Evolutionary conservation across 2,797 vertebrate species (phyloP), one percentile per base, ranked within the genome.

Genomic region (Rhynchotus rufescens): DNA sequence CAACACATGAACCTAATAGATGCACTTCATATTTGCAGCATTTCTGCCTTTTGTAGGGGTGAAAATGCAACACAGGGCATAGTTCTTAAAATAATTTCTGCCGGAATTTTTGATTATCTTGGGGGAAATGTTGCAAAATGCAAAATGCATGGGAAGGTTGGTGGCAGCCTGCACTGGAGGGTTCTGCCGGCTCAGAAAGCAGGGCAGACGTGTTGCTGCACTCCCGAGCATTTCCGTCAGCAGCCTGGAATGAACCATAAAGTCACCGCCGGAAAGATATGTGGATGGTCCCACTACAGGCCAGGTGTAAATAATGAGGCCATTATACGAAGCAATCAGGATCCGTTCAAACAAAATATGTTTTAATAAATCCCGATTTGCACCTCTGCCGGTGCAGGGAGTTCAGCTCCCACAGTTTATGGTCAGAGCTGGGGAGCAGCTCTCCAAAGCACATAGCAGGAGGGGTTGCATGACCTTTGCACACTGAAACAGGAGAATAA

Each of bases 301-400:
- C 36, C 60, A 76, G 83, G 5, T 64, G 49, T 76, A 87, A 84
- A 84, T 79, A 71, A 86, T n/a, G 56, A 91, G 40, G 30, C 28
- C 19, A 17, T 81, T 64, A 28, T 3, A 45, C 49, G 83, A 67
- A 89, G 52, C 36, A 86, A 84, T 86, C 85, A 81, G 44, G 40
- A 76, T 45, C 64, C 40, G 79, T 71, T 92, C 44, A 85, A 79
- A 86, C 14, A 79, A 64, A 93, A 81, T 61, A 42, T 0, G 1
- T 14, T 84, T 87, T 92, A 60, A 77, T 73, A 79, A 81, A 61
- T 32, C 52, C 62, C 82, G 72, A 49, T 84, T 79, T 71, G 16
- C 76, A 77, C 21, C 59, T 77, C 73, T 82, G 28, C 12, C 0
- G 0, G 23, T 32, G n/a, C 20, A 22, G 0, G 0, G 3, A 66